Evolutionary conservation across 2,113 vertebrate species (phyloP).

Genomic region (Nanger granti): DNA sequence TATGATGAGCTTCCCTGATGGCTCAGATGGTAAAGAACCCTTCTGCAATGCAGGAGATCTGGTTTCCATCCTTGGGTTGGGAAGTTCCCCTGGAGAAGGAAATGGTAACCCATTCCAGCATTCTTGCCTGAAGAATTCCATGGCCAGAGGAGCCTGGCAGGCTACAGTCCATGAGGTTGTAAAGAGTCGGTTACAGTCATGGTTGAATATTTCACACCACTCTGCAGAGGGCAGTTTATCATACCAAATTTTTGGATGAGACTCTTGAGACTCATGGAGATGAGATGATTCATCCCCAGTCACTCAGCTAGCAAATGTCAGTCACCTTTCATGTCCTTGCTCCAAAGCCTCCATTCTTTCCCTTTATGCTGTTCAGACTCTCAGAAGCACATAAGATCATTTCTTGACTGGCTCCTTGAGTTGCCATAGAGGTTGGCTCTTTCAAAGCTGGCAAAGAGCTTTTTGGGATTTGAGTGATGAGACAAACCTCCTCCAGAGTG

Average conservation of each 20-base stretch:
- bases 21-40: not conserved
- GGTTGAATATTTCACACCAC: not conserved
- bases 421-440: accelerated
- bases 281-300: not conserved
- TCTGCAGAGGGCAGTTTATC: not conserved
- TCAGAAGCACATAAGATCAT: not conserved
- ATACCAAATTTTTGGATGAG: not conserved
- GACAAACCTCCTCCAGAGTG: not conserved
- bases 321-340: not conserved
- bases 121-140: not conserved
- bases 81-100: not conserved
- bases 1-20: not conserved
- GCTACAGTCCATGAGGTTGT: not conserved
- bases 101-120: not conserved
- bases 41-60: not conserved
- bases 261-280: not conserved
- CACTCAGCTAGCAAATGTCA: not conserved
- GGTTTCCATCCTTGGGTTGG: not conserved
- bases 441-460: not conserved
- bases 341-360: not conserved
- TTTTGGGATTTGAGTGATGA: not conserved
- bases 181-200: not conserved
- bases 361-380: not conserved
- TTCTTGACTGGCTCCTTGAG: not conserved
- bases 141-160: not conserved